Conservation (phyloP, 2,113 vertebrate genomes). For the Cryptoleucopteryx plumbea region DNA sequence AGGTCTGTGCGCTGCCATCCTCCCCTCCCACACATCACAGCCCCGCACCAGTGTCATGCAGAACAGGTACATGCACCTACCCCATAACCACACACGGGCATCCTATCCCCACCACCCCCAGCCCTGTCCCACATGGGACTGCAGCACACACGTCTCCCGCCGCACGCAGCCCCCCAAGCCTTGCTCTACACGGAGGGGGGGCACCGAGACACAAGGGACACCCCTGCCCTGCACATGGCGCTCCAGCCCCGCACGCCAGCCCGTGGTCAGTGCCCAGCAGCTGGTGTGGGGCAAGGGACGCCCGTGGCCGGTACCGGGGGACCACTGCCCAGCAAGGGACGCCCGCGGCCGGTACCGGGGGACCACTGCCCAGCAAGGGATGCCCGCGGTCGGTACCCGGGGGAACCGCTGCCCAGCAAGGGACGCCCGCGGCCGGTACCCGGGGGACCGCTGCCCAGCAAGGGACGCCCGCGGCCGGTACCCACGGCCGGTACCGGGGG, state of each 20-base stretch:
- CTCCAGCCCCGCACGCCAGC: background rate
- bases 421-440: background rate
- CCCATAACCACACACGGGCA: background rate
- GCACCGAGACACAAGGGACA: background rate
- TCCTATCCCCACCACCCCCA: background rate
- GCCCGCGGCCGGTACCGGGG: too few species aligned
- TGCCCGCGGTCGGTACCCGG: background rate
- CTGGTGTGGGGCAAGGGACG: background rate
- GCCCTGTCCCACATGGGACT: background rate
- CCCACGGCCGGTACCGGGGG: fast-evolving
- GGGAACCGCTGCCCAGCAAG: too few species aligned
- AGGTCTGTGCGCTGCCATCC: background rate
- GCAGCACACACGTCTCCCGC: background rate
- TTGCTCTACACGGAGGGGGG: background rate
- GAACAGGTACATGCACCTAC: background rate
- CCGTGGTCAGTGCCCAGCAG: background rate
- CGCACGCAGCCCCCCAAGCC: background rate
- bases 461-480: too few species aligned
- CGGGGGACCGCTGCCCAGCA: too few species aligned
- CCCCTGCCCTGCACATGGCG: background rate
- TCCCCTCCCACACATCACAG: background rate
- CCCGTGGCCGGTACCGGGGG: background rate
- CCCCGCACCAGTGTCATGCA: fast-evolving
- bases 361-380: background rate
- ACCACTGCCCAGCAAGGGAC: background rate